Base-by-base conservation (phyloP, 2,113 vertebrate genomes). In the Leptobrachium ailaonicum region DNA sequence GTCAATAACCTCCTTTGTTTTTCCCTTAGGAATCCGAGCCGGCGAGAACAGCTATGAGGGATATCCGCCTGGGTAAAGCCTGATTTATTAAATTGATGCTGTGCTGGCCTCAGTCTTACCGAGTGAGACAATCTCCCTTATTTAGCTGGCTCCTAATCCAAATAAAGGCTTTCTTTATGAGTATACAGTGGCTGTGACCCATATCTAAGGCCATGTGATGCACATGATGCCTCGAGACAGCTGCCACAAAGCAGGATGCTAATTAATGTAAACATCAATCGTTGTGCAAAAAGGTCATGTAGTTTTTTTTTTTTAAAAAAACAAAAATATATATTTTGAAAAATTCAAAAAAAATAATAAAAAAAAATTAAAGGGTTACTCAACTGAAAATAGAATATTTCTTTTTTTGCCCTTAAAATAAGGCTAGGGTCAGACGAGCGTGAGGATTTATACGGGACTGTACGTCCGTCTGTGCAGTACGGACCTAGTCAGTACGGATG, bases 161-260 rank as follows among this genome's bases (percentile, higher is more conserved):
- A 73, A 79, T 73, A 79, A 79, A 79, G 77, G 50, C 45, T 32
- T 79, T 66, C 60, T 79, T 79, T 79, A 73, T 79, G 47, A 79
- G 63, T 41, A 73, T 63, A 60, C 54, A 42, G 13, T 44, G 53
- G 69, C 70, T 50, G 40, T 79, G 70, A 79, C 77, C 77, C 70
- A 73, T 79, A 79, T 79, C 77, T 56, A 44, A 44, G 43, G 42
- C 20, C 76, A 78, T 78, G 76, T 78, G 76, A 78, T 71, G 3
- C 58, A 43, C 56, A 71, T 56, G 54, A 50, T 43, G 43, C 60
- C 76, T 70, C 67, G 76, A 78, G 76, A 78, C 76, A 71, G 76
- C 76, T 71, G 76, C 60, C 75, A 77, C 50, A 58, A 66, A 77
- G 20, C n/a, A 77, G 66, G 41, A 66, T 41, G 58, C 67, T 71